Base-by-base conservation (phyloP, 2,888 invertebrate species). In the Bembecia ichneumoniformis region DNA sequence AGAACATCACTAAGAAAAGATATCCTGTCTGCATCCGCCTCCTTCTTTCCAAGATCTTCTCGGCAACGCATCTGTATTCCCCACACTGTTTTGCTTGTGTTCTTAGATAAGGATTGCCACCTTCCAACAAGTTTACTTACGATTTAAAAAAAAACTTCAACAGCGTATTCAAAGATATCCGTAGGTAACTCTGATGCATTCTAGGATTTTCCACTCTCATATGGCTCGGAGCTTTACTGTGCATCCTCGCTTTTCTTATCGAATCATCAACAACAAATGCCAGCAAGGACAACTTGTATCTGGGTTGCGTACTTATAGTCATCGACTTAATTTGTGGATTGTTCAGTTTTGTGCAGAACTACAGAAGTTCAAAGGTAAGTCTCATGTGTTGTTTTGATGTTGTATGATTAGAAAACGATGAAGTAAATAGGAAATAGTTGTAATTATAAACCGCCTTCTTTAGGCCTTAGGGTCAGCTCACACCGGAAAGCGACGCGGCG, bases 331-430 rank as follows among this genome's bases (percentile, higher is more conserved):
- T 98, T 60, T 98, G 98, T 77, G 98, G 98, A 71, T 92, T 96
- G 77, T 99, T 98, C 90, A 98, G 98, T 68, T 99, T 98, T 88
- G 97, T 97, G 84, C 98, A 97, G 88, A 98, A 97, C 87, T 96
- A 94, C 77, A 98, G 97, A 88, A 97, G 96, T 80, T 96, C 96
- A 62, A 95, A 84, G 76, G 86, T 83, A 54, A 50, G 50, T 40
- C n/a, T 13, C 36, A 40, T 36, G 17, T 17, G 4, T 17, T 17
- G 1, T 17, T 17, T 3, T 17, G 20, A 20, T 5, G 5, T 5
- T 20, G 20, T 20, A n/a, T n/a, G n/a, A n/a, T n/a, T n/a, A n/a
- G n/a, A n/a, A n/a, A n/a, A n/a, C n/a, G n/a, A n/a, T n/a, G n/a
- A n/a, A n/a, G n/a, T n/a, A n/a, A n/a, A n/a, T n/a, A n/a, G n/a